Base-by-base conservation (phyloP, 1,140 invertebrate species). In the Hyphantria cunea region DNA sequence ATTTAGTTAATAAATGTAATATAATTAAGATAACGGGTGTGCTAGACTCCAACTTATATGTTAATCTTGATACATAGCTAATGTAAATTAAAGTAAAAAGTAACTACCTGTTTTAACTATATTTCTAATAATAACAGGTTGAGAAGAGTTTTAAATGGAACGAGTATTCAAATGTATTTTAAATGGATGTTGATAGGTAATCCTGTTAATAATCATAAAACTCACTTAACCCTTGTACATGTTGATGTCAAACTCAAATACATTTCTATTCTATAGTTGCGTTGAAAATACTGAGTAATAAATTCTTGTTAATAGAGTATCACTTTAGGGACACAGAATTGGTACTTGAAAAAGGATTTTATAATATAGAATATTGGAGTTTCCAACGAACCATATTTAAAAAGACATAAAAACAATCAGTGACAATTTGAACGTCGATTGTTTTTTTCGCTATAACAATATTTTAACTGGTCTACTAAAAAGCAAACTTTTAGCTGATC, bases 271-370 rank as follows among this genome's bases (percentile, higher is more conserved):
- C 34, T 41, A 47, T 33, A 56, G 53, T 15, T 31, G 8, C 53
- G 31, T 56, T 31, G 45, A 47, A 47, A 56, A 37, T 56, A 56
- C 31, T 56, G 53, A 13, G 4, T 47, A 56, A 48, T 49, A 58
- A 39, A 49, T 49, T 58, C 45, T 10, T 48, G 4, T 49, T 58
- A 37, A 58, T 58, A 0, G 32, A 39, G 32, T 32, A 6, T 39
- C 44, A 49, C 48, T 41, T 13, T 31, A 49, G 45, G 39, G 39
- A 55, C 15, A 25, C 12, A 4, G 39, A 49, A 49, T 47, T 45
- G 33, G 42, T n/a, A 56, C 15, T 45, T 56, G 0, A 47, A 47
- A 56, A 45, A 9, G 33, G 13, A n/a, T n/a, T n/a, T n/a, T n/a
- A n/a, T n/a, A 56, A 45, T 45, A 56, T 7, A 53, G 45, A 42